Conservation (phyloP, 2,888 invertebrate genomes). For the Conomelus anceps region DNA sequence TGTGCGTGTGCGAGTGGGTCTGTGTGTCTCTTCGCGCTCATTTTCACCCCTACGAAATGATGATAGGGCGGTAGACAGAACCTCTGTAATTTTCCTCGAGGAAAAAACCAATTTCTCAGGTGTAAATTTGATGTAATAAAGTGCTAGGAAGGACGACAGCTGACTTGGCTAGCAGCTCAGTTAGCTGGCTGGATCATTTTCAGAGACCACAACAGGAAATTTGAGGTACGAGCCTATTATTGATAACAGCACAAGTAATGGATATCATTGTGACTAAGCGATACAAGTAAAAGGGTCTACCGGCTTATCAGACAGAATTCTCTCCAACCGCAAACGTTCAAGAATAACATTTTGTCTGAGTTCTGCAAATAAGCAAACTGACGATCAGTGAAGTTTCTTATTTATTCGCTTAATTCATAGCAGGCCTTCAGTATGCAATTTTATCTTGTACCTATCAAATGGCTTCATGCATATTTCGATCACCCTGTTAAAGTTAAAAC, state of each 20-base stretch:
- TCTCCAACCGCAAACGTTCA: background rate
- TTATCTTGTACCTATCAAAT: too few relatives aligned
- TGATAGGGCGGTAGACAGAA: conserved; percentile 12
- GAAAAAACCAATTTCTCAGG: conserved; percentile 20
- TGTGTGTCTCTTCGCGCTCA: conserved; percentile 3
- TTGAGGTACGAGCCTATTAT: background rate
- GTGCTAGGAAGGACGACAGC: conserved; percentile 7
- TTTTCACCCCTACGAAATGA: conserved; percentile 17
- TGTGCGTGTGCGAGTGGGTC: background rate
- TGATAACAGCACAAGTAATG: background rate
- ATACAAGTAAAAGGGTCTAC: background rate
- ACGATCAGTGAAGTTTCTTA: too few relatives aligned
- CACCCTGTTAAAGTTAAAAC: too few relatives aligned
- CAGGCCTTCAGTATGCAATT: too few relatives aligned
- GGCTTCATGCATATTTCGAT: too few relatives aligned
- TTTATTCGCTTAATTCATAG: too few relatives aligned
- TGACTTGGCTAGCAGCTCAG: background rate
- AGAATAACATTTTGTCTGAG: background rate
- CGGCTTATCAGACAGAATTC: background rate
- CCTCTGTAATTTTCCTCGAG: conserved; percentile 17
- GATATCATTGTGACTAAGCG: background rate
- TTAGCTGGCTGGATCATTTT: background rate
- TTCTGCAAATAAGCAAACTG: too few relatives aligned
- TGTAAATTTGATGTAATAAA: conserved; percentile 26
- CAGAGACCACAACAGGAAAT: background rate